Conservation (phyloP, 2,797 vertebrate genomes). For the Argya squamiceps region DNA sequence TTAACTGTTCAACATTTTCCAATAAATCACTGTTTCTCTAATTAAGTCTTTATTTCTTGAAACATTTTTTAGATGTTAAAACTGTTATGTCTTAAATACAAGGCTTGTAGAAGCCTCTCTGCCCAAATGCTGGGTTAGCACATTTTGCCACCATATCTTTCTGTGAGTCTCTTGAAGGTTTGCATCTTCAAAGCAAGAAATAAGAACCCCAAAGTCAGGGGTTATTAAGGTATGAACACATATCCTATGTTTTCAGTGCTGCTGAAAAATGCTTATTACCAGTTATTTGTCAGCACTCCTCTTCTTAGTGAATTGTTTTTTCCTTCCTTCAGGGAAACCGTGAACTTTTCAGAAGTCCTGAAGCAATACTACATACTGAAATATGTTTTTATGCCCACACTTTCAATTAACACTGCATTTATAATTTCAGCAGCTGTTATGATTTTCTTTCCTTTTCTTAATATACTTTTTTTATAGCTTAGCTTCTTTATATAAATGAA, state of each 20-base stretch:
- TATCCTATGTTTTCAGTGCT: not conserved
- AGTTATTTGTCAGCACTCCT: not conserved
- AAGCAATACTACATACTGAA: not conserved
- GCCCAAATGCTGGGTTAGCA: not conserved
- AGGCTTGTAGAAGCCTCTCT: not conserved
- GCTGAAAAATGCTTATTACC: not conserved
- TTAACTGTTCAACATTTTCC: not conserved
- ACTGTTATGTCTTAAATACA: not conserved
- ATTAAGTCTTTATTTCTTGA: not conserved
- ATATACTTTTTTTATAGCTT: not conserved
- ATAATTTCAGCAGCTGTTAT: not conserved
- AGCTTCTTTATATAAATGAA: not conserved
- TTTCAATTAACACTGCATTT: not conserved
- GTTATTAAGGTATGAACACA: not conserved
- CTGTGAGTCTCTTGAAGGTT: not conserved
- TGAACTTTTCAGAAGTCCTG: not conserved
- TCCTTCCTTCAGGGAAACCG: not conserved
- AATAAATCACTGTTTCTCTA: not conserved
- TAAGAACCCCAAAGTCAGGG: fast-evolving
- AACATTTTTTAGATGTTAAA: not conserved
- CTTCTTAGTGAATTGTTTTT: not conserved
- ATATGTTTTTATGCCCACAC: not conserved
- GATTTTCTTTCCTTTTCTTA: not conserved
- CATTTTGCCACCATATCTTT: not conserved
- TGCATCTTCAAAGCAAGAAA: not conserved